These are phyloP conservation scores for Hypothenemus hampei DNA, from an alignment of 1,140 invertebrate genomes.

Conservation along the genomic window DNA sequence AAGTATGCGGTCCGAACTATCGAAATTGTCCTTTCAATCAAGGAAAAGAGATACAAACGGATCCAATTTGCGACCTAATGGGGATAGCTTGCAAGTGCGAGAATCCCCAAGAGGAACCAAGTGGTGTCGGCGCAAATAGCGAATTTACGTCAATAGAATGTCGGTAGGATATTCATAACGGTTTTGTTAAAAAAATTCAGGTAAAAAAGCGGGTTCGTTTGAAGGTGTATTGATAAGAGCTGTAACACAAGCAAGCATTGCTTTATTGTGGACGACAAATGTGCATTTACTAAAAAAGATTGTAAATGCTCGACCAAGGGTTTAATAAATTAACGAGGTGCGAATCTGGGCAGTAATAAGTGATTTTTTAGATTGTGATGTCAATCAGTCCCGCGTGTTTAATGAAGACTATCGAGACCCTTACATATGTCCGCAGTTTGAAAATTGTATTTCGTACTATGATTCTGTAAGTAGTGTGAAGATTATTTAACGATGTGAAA, in stretches of 20 bases:
- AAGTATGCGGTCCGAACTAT: constrained; percentile 14
- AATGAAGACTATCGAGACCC: not conserved
- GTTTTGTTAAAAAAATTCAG: not conserved
- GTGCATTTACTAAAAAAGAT: constrained; percentile 3
- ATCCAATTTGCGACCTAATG: constrained; percentile 4
- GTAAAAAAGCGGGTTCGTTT: not conserved
- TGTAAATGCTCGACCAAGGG: constrained; percentile 6
- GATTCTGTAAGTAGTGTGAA: no score
- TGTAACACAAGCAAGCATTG: constrained; percentile 19
- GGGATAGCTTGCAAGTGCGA: not conserved
- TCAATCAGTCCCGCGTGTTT: not conserved
- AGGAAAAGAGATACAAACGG: constrained; percentile 9
- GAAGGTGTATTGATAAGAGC: constrained; percentile 12
- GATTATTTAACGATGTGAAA: no score
- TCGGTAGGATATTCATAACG: constrained; percentile 6
- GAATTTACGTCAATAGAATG: constrained; percentile 9
- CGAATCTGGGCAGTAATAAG: no score
- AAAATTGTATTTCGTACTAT: no score
- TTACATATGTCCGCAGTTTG: no score
- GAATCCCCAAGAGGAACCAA: not conserved
- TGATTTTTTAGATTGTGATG: constrained; percentile 6
- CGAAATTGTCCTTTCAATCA: constrained; percentile 14
- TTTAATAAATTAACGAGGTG: no score
- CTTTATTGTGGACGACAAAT: constrained; percentile 10
- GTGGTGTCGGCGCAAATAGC: not conserved